Evolutionary conservation across 1,140 invertebrate genomes (phyloP).

Genomic region (Nasonia vitripennis): DNA sequence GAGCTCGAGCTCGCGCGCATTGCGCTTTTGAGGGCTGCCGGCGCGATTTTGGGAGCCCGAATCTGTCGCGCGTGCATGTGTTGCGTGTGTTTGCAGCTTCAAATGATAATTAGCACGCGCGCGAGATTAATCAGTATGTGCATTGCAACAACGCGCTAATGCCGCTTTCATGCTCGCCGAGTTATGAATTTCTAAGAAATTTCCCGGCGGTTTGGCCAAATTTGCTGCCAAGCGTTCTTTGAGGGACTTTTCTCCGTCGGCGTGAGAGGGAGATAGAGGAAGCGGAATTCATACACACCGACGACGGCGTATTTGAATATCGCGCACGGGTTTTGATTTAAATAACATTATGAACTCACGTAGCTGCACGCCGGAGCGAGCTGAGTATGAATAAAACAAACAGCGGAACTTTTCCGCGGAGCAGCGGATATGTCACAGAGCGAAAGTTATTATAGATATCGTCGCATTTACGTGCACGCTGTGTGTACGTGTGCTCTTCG

Average conservation of each 20-base stretch:
- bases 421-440: slow-evolving; percentile 2
- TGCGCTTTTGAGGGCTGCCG: not conserved
- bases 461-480: not conserved
- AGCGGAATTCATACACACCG: too few species aligned
- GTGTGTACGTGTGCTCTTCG: not conserved
- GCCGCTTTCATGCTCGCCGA: slow-evolving; percentile 7
- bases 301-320: too few species aligned
- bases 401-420: not conserved
- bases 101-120: slow-evolving; percentile 46
- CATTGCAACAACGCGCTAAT: not conserved
- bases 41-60: not conserved
- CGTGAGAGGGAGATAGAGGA: too few species aligned
- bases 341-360: too few species aligned
- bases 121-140: slow-evolving; percentile 44
- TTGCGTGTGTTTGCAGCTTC: not conserved
- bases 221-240: not conserved
- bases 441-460: slow-evolving; percentile 32
- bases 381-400: slow-evolving; percentile 4
- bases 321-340: not conserved
- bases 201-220: not conserved
- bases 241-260: too few species aligned
- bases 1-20: not conserved
- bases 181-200: slow-evolving; percentile 7
- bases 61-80: not conserved
- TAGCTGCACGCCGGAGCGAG: not conserved